Evolutionary conservation across 1,140 invertebrate genomes (phyloP).

Genomic region (Caenorhabditis tropicalis): DNA sequence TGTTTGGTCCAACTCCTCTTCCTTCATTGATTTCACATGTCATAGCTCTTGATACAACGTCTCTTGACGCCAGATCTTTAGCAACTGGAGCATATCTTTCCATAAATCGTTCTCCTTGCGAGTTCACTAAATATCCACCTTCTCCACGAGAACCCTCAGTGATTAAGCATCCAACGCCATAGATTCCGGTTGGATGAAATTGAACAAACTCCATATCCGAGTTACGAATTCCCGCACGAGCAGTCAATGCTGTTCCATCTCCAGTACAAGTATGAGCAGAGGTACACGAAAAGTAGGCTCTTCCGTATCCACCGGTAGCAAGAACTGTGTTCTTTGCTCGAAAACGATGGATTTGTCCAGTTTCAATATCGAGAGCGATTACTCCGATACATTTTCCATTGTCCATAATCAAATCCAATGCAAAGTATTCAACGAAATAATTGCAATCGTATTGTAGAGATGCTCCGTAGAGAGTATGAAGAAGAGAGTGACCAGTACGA

Average conservation of each 20-base stretch:
- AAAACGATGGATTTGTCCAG: slow-evolving; percentile 92
- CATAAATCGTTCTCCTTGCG: slow-evolving; percentile 97
- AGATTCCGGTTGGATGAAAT: slow-evolving; percentile 98
- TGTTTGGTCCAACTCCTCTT: slow-evolving; percentile 89
- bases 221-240: slow-evolving; percentile 87
- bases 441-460: slow-evolving; percentile 95
- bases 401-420: slow-evolving; percentile 94
- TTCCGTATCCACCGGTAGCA: slow-evolving; percentile 80
- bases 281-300: slow-evolving; percentile 96
- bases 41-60: slow-evolving; percentile 95
- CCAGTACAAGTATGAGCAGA: slow-evolving; percentile 98
- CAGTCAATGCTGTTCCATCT: slow-evolving; percentile 86
- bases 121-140: slow-evolving; percentile 93
- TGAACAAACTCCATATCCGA: slow-evolving; percentile 97
- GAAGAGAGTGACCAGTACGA: slow-evolving; percentile 92
- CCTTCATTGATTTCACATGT: slow-evolving; percentile 97
- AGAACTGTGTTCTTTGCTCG: slow-evolving; percentile 80
- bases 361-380: slow-evolving; percentile 91
- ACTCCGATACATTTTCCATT: slow-evolving; percentile 82
- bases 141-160: slow-evolving; percentile 87
- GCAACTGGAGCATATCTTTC: slow-evolving; percentile 94
- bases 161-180: slow-evolving; percentile 96
- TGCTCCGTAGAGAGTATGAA: slow-evolving; percentile 96
- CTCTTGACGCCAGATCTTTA: slow-evolving; percentile 95
- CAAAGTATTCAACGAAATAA: slow-evolving; percentile 99